Base-by-base conservation (phyloP, 2,888 invertebrate species). In the Hypercompe scribonia region DNA sequence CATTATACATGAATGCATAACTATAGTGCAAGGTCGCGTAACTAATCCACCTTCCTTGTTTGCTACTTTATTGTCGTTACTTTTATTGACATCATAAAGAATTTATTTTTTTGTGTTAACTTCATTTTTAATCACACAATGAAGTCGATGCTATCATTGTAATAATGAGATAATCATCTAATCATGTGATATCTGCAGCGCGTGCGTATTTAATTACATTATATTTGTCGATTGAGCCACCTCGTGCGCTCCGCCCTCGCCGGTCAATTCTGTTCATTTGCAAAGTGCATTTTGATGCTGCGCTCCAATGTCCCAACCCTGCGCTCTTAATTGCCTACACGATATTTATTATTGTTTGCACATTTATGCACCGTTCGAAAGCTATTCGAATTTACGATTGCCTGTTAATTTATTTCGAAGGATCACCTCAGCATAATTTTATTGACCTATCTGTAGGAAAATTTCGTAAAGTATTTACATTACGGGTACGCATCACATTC, bases 241-340 rank as follows among this genome's bases (percentile, higher is more conserved):
- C 86, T 77, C 85, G 75, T 83, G 75, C 77, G 24, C 50, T 36
- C 66, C 46, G 82, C 82, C 86, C 85, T 85, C 73, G 70, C 82
- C 81, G 83, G 82, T 86, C 89, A 87, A 88, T 92, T 91, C 90
- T 91, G 92, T 94, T 95, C 94, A 95, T 95, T 95, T 95, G 94
- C 94, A 93, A 94, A 95, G 95, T 95, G 95, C 95, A 95, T 94
- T 95, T 95, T 94, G 91, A 95, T 95, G 94, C 93, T 89, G 89
- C 82, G 86, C 88, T 86, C 92, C 88, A 94, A 93, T 92, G 93
- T 93, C 89, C 90, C 91, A 90, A 90, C 92, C 92, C 92, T 86
- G 89, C 86, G 89, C 85, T 89, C 90, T 94, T 94, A 94, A 95
- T 95, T 94, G 94, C 91, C 89, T 86, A 84, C 86, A 88, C 90